phyloP scores from a whole-genome alignment of 1,140 invertebrate species.

The Pogonognathellus flavescens region DNA sequence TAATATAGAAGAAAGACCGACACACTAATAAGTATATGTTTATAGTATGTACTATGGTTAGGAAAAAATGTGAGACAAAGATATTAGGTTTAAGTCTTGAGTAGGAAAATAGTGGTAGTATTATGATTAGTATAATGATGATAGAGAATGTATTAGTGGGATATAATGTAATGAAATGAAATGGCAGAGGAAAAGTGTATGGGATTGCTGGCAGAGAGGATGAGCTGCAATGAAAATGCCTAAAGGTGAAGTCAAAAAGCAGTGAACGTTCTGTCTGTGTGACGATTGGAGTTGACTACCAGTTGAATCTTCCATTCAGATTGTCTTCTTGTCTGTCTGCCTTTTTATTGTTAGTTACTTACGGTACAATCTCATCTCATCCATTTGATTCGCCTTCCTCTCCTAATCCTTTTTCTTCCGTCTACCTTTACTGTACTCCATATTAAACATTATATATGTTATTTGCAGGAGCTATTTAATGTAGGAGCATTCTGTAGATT shows the following conservation, averaged over 20 bases:
- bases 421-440: slow-evolving; percentile 29
- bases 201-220: neutral
- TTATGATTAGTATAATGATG: neutral
- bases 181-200: neutral
- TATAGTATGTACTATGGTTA: neutral
- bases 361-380: slow-evolving; percentile 36
- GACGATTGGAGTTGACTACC: slow-evolving; percentile 43
- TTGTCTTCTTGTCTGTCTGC: slow-evolving; percentile 23
- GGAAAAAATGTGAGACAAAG: no score
- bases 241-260: neutral
- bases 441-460: slow-evolving; percentile 9
- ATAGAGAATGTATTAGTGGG: neutral
- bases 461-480: no score
- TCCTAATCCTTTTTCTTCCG: slow-evolving; percentile 42
- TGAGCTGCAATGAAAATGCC: neutral
- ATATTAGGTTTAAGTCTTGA: no score
- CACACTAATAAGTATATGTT: neutral
- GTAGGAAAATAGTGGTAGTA: neutral
- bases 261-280: slow-evolving; percentile 11
- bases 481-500: neutral
- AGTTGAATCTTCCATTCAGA: slow-evolving; percentile 19
- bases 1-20: neutral
- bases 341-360: slow-evolving; percentile 11
- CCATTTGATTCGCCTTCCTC: slow-evolving; percentile 38
- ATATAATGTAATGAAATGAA: neutral